These are phyloP conservation scores for Nothoprocta perdicaria DNA, from an alignment of 2,113 vertebrate species.

Conservation along the genomic window DNA sequence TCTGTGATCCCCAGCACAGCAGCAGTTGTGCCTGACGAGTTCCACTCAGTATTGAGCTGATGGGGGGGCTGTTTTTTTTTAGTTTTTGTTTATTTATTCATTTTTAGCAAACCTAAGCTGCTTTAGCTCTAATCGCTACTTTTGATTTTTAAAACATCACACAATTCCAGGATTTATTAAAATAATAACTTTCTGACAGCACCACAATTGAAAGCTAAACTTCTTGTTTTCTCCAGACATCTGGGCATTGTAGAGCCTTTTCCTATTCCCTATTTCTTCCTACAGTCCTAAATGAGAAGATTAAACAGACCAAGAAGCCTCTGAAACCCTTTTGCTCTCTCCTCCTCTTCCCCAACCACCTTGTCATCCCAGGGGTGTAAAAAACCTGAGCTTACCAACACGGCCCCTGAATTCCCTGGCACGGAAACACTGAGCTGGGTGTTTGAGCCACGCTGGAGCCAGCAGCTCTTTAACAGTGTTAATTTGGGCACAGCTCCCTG, in stretches of 20 bases:
- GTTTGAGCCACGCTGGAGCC: not conserved
- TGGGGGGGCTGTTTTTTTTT: not conserved
- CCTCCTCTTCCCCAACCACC: not conserved
- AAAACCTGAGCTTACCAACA: not conserved
- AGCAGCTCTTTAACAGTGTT: not conserved
- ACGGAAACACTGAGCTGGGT: not conserved
- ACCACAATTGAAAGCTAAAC: not conserved
- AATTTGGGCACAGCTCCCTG: not conserved
- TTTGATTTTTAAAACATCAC: not conserved
- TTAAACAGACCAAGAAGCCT: not conserved
- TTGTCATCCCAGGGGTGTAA: not conserved
- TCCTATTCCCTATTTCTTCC: not conserved
- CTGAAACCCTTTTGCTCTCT: not conserved
- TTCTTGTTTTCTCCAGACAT: not conserved
- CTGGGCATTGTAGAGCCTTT: not conserved
- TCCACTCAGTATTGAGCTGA: rapidly evolving
- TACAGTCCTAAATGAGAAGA: not conserved
- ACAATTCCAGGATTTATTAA: conserved; percentile 21
- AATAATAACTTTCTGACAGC: not conserved
- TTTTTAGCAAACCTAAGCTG: not conserved
- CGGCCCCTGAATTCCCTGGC: not conserved
- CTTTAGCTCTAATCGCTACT: not conserved
- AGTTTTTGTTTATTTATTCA: not conserved
- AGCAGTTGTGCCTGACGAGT: not conserved
- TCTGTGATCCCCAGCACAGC: not conserved